These are phyloP conservation scores for Gobionotothen gibberifrons DNA, from an alignment of 2,797 vertebrate species.

Conservation along the genomic window DNA sequence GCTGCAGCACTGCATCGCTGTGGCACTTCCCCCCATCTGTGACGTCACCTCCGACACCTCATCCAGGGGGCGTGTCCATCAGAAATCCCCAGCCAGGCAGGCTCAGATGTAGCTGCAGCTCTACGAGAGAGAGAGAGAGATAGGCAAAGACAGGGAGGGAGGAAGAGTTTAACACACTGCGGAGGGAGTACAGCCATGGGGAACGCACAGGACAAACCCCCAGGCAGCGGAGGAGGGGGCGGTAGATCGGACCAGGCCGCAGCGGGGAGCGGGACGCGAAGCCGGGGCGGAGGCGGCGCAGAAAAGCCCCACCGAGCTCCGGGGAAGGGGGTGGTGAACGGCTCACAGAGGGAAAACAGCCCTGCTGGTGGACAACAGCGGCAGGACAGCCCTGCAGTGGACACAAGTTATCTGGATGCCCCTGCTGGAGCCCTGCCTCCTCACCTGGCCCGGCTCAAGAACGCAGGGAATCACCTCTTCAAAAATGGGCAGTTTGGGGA, in stretches of 20 bases:
- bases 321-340: slow-evolving; percentile 70
- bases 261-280: slow-evolving; percentile 50
- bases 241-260: slow-evolving; percentile 59
- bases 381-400: slow-evolving; percentile 50
- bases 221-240: slow-evolving; percentile 69
- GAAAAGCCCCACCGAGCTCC: slow-evolving; percentile 57
- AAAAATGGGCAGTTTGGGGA: slow-evolving; percentile 92
- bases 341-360: slow-evolving; percentile 60
- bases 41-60: slow-evolving; percentile 80
- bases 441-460: slow-evolving; percentile 87
- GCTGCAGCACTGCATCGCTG: slow-evolving; percentile 73
- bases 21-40: slow-evolving; percentile 65
- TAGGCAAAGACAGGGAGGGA: slow-evolving; percentile 50
- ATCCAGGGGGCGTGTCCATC: slow-evolving; percentile 73
- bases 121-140: slow-evolving; percentile 53
- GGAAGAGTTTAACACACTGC: slow-evolving; percentile 53
- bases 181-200: slow-evolving; percentile 87
- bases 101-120: slow-evolving; percentile 76
- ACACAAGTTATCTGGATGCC: slow-evolving; percentile 83
- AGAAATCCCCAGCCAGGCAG: slow-evolving; percentile 72
- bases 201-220: slow-evolving; percentile 89
- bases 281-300: slow-evolving; percentile 43
- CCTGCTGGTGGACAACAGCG: slow-evolving; percentile 33
- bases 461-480: slow-evolving; percentile 92
- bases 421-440: slow-evolving; percentile 84